A percentile compares a stretch with the other conserved stretches of the same genome.
These are phyloP conservation scores for Channallabes apus DNA, from an alignment of 2,797 vertebrate species.

Conservation along the genomic window DNA sequence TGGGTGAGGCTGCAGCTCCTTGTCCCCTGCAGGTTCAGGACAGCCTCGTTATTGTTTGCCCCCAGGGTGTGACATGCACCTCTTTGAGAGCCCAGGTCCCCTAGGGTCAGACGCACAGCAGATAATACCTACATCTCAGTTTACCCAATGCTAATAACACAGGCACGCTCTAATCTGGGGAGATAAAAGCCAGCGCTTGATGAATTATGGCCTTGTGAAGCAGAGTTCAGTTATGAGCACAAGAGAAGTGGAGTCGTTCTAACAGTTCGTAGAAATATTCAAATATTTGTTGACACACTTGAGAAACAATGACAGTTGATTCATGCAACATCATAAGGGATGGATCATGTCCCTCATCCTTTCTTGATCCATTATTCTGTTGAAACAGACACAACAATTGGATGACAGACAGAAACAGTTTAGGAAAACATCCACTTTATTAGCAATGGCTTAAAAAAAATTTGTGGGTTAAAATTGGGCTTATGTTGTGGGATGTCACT, in stretches of 20 bases:
- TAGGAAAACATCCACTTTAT: not conserved
- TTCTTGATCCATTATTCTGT: not conserved
- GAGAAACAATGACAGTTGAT: slow-evolving; percentile 13
- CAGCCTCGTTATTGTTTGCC: slow-evolving; percentile 54
- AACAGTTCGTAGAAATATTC: not conserved
- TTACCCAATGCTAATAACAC: slow-evolving; percentile 70
- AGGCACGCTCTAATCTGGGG: slow-evolving; percentile 55
- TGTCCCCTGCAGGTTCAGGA: slow-evolving; percentile 70
- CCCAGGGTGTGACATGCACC: slow-evolving; percentile 69
- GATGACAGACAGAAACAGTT: slow-evolving; percentile 2
- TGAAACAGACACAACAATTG: not conserved
- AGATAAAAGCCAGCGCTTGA: slow-evolving; percentile 56
- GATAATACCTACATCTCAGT: slow-evolving; percentile 73
- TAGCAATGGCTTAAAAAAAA: not conserved
- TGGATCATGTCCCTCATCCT: not conserved
- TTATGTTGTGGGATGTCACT: not conserved
- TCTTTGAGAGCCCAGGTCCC: slow-evolving; percentile 74
- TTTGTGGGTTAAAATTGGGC: not conserved
- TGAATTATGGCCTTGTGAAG: slow-evolving; percentile 67
- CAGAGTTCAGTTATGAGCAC: slow-evolving; percentile 58
- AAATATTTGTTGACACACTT: slow-evolving; percentile 21
- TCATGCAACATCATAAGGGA: not conserved
- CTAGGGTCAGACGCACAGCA: slow-evolving; percentile 70
- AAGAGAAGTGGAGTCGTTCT: slow-evolving; percentile 34
- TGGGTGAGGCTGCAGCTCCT: slow-evolving; percentile 69